phyloP scores from a whole-genome alignment of 2,888 invertebrate species.

The Eupithecia centaureata region DNA sequence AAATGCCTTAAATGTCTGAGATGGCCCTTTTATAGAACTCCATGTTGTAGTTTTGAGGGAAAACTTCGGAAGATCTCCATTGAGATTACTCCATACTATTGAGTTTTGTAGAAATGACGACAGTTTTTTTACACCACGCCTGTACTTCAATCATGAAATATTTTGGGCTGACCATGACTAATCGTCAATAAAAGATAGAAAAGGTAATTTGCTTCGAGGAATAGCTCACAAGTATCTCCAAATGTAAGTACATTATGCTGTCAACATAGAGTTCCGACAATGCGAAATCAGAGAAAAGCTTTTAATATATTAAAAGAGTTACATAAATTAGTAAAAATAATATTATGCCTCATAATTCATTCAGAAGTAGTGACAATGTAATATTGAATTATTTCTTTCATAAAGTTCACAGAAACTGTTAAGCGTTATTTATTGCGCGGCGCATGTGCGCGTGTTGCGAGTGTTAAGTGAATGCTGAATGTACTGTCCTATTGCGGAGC shows the following conservation, averaged over 20 bases:
- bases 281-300: not conserved
- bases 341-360: constrained; percentile 18
- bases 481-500: not conserved
- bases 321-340: constrained; percentile 16
- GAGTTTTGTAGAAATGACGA: too few species aligned
- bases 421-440: constrained; percentile 28
- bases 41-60: too few species aligned
- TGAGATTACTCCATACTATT: too few species aligned
- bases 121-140: too few species aligned
- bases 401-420: constrained; percentile 31
- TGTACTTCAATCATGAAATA: too few species aligned
- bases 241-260: not conserved
- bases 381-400: constrained; percentile 37
- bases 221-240: too few species aligned
- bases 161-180: too few species aligned
- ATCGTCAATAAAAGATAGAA: too few species aligned
- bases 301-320: constrained; percentile 4
- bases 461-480: constrained; percentile 23
- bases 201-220: too few species aligned
- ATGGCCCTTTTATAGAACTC: too few species aligned
- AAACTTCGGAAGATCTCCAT: too few species aligned
- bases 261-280: not conserved
- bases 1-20: too few species aligned
- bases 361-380: constrained; percentile 22
- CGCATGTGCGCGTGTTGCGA: constrained; percentile 19